A percentile compares a stretch with the other conserved stretches of the same genome.
Conservation (phyloP, 23 tunicate species). For the Trididemnum nubilum region DNA sequence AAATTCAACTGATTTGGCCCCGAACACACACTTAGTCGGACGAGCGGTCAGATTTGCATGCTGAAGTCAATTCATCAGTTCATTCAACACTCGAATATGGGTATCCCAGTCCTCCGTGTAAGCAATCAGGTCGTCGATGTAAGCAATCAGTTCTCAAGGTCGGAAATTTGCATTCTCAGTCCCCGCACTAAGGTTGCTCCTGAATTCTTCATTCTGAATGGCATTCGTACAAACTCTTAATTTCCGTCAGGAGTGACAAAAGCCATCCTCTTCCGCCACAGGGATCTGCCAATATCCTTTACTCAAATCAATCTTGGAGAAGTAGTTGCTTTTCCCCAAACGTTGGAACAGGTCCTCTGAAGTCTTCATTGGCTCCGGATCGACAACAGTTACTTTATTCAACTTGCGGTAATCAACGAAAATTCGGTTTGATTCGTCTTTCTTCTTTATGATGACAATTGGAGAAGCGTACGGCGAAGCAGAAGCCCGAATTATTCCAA, state of each 20-base stretch:
- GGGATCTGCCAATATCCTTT: constrained; percentile 27
- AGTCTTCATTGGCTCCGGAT: constrained; percentile 39
- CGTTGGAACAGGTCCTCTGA: constrained; percentile 6
- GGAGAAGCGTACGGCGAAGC: constrained; percentile 30
- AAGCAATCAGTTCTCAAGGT: not conserved
- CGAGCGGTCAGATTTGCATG: not conserved
- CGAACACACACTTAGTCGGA: not conserved
- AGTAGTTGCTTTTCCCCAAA: not conserved
- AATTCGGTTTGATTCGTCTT: constrained; percentile 26
- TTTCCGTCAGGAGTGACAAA: not conserved
- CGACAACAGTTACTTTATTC: constrained; percentile 24
- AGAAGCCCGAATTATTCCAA: not conserved
- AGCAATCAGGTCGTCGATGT: not conserved
- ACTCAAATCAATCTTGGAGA: constrained; percentile 20
- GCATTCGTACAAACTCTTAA: not conserved
- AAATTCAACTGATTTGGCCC: not conserved
- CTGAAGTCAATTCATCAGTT: not conserved
- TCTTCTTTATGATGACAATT: constrained; percentile 38
- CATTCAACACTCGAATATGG: not conserved
- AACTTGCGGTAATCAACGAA: constrained; percentile 35
- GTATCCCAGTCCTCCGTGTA: not conserved
- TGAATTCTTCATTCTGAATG: constrained; percentile 2
- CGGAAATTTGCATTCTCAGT: not conserved
- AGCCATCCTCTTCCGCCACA: not conserved
- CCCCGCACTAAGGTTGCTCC: not conserved